Percentiles rank a stretch among this genome's conserved stretches.
Evolutionary conservation across 1,140 invertebrate genomes (phyloP).

Genomic region (Cyphomyrmex costatus): DNA sequence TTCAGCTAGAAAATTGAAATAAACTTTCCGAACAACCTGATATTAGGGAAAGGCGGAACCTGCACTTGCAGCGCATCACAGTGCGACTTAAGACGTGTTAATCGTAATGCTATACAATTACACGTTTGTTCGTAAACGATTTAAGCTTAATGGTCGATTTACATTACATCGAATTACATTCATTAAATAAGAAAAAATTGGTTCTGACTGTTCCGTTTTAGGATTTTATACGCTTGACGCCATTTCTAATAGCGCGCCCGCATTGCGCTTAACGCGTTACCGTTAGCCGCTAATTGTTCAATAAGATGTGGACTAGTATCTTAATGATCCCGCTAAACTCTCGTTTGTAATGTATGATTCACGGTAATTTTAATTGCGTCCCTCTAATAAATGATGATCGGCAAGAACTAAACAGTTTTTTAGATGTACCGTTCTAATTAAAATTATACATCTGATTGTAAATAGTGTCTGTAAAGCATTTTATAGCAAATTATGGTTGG

Average conservation of each 20-base stretch:
- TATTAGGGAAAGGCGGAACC: constrained; percentile 5
- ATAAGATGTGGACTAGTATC: constrained; percentile 10
- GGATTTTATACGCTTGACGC: constrained; percentile 8
- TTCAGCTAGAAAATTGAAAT: no score
- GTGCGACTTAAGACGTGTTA: constrained; percentile 14
- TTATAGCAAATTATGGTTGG: not conserved
- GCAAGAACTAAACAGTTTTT: constrained; percentile 21
- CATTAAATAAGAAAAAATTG: not conserved
- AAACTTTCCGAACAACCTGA: no score
- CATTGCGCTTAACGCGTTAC: constrained; percentile 31
- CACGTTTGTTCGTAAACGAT: not conserved
- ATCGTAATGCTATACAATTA: not conserved
- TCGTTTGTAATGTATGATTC: constrained; percentile 45
- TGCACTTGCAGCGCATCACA: constrained; percentile 37
- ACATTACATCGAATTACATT: constrained; percentile 18
- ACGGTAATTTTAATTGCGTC: constrained; percentile 36
- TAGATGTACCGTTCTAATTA: constrained; percentile 27
- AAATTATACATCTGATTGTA: not conserved
- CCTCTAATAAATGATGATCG: constrained; percentile 15
- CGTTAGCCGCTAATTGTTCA: constrained; percentile 44
- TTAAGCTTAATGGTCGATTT: not conserved
- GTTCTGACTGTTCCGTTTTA: not conserved
- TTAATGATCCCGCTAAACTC: constrained; percentile 41
- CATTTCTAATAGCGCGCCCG: constrained; percentile 42
- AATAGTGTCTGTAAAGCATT: not conserved